Conservation (phyloP, 92 coral and sea anemone species). For the Siderastrea siderea region DNA sequence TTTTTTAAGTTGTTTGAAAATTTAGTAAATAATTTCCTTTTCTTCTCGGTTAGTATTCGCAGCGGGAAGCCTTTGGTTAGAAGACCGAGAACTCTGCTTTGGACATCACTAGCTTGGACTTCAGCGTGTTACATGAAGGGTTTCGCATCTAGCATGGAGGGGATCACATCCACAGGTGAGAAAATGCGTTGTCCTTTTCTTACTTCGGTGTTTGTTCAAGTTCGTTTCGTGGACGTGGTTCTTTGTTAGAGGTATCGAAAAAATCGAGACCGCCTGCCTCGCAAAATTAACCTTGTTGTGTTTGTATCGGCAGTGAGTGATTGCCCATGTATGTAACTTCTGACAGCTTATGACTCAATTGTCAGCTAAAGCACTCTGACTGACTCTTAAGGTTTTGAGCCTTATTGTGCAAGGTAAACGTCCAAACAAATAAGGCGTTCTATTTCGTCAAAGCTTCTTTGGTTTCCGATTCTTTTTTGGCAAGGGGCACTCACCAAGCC, state of each 20-base stretch:
- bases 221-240: background rate
- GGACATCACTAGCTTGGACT: background rate
- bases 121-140: slow-evolving; percentile 37
- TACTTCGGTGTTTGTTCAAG: background rate
- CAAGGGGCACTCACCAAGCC: background rate
- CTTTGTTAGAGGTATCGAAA: slow-evolving; percentile 13
- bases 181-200: background rate
- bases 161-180: slow-evolving; percentile 31
- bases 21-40: slow-evolving; percentile 7
- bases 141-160: slow-evolving; percentile 31
- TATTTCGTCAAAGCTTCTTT: background rate
- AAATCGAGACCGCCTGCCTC: slow-evolving; percentile 34
- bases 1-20: slow-evolving; percentile 22
- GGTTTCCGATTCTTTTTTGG: background rate
- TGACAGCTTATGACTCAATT: background rate
- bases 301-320: background rate
- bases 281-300: slow-evolving; percentile 15
- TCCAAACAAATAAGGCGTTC: background rate
- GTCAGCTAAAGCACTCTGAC: background rate
- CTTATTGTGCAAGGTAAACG: background rate
- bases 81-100: background rate
- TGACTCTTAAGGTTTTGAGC: background rate
- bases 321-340: background rate
- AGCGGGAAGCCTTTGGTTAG: slow-evolving; percentile 24
- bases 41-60: slow-evolving; percentile 1